Percentiles rank a stretch among this genome's conserved stretches.
These are phyloP conservation scores for Eucidaris tribuloides DNA, from an alignment of 35 echinoderm and acorn worm species.

Conservation along the genomic window DNA sequence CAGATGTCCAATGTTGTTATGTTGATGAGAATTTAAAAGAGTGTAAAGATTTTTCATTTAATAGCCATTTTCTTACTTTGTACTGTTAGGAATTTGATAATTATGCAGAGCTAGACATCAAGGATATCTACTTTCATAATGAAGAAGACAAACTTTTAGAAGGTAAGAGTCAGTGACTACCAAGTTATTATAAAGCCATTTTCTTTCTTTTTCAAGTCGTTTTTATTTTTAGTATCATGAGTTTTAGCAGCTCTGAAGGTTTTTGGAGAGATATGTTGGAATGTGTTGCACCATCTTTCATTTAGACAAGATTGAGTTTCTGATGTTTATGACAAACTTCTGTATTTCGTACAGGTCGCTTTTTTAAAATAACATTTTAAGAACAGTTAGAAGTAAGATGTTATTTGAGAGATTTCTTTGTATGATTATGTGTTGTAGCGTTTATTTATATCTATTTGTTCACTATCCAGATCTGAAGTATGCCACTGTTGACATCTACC, in stretches of 20 bases:
- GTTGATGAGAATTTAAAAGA: neutral
- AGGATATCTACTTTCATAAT: constrained; percentile 93
- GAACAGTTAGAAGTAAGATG: neutral
- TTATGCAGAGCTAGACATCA: constrained; percentile 88
- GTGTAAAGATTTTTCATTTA: neutral
- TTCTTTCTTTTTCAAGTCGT: too few species aligned
- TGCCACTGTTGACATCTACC: constrained; percentile 88
- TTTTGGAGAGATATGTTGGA: too few species aligned
- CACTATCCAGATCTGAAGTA: constrained; percentile 76
- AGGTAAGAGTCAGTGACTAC: too few species aligned
- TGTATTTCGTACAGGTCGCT: neutral
- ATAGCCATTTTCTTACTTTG: too few species aligned
- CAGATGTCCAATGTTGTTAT: too few species aligned
- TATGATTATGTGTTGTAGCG: neutral
- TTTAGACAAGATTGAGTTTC: neutral
- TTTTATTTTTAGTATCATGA: too few species aligned
- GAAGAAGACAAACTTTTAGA: constrained; percentile 81
- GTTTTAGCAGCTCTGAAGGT: too few species aligned
- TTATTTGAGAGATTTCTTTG: neutral
- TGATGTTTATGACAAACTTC: too few species aligned
- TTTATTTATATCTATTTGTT: neutral
- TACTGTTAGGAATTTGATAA: constrained; percentile 90
- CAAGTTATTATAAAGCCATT: too few species aligned
- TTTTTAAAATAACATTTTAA: neutral
- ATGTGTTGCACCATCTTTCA: neutral